Evolutionary conservation across 2,797 vertebrate genomes (phyloP).

Genomic region (Cebuella pygmaea): DNA sequence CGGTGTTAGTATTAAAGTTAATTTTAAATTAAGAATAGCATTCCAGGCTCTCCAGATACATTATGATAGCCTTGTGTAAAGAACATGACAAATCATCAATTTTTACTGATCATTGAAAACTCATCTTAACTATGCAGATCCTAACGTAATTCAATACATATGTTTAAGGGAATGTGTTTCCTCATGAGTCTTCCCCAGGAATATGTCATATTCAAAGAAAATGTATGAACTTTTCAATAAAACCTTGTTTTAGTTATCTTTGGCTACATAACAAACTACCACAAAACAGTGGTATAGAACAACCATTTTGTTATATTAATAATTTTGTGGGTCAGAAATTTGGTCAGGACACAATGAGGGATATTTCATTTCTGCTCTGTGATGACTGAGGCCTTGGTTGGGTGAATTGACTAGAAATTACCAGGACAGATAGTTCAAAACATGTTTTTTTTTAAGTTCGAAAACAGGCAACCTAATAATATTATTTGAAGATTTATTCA

Average conservation of each 20-base stretch:
- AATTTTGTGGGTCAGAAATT: background rate
- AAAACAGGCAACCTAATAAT: background rate
- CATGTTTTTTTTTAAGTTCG: background rate
- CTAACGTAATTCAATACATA: background rate
- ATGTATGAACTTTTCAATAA: background rate
- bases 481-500: background rate
- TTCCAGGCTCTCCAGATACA: background rate
- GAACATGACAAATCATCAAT: background rate
- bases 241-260: background rate
- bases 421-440: background rate
- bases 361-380: background rate
- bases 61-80: background rate
- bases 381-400: background rate
- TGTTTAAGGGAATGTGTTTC: background rate
- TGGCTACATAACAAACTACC: background rate
- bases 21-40: background rate
- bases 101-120: slow-evolving; percentile 1
- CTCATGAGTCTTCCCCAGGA: background rate
- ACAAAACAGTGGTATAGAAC: background rate
- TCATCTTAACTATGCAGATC: background rate
- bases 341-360: background rate
- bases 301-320: background rate
- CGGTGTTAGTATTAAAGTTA: background rate
- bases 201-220: background rate
- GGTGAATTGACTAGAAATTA: background rate